Conservation (phyloP, 2,113 vertebrate species). For the Hippocampus zosterae region DNA sequence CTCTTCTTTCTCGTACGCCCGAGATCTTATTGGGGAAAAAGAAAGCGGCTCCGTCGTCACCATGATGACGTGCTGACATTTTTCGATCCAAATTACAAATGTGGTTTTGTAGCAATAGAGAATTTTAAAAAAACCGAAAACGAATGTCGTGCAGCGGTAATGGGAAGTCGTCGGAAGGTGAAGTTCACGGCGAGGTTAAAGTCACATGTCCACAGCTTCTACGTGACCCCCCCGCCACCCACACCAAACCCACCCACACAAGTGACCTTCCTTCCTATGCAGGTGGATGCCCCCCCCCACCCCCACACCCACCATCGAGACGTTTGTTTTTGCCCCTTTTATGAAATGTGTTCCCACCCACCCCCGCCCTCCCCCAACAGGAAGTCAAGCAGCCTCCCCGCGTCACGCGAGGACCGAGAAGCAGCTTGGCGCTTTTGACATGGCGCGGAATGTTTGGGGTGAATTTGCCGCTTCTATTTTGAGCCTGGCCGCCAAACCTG, state of each 20-base stretch:
- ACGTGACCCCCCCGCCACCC: slow-evolving; percentile 61
- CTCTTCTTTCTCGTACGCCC: too few species aligned
- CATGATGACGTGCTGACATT: too few species aligned
- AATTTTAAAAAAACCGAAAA: too few species aligned
- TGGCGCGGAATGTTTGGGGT: slow-evolving; percentile 60
- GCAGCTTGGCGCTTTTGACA: slow-evolving; percentile 34
- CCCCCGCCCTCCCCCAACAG: slow-evolving; percentile 44
- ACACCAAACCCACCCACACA: slow-evolving; percentile 53
- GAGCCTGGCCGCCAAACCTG: slow-evolving; percentile 16
- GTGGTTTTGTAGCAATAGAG: neutral
- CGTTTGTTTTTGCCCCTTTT: slow-evolving; percentile 85
- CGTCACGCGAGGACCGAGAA: slow-evolving; percentile 70
- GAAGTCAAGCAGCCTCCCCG: slow-evolving; percentile 71
- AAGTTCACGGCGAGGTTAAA: slow-evolving; percentile 87
- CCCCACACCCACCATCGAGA: neutral
- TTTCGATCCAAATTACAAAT: too few species aligned
- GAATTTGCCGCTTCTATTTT: slow-evolving; percentile 47
- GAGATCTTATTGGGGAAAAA: too few species aligned
- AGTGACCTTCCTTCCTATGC: slow-evolving; percentile 84
- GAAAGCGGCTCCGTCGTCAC: too few species aligned
- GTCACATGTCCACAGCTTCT: slow-evolving; percentile 77
- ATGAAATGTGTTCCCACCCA: slow-evolving; percentile 59
- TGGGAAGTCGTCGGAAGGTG: slow-evolving; percentile 84
- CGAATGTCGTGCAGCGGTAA: slow-evolving; percentile 81
- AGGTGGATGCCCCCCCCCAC: slow-evolving; percentile 80